Evolutionary conservation across 23 tunicate species (phyloP).

Genomic region (Halocynthia roretzi): DNA sequence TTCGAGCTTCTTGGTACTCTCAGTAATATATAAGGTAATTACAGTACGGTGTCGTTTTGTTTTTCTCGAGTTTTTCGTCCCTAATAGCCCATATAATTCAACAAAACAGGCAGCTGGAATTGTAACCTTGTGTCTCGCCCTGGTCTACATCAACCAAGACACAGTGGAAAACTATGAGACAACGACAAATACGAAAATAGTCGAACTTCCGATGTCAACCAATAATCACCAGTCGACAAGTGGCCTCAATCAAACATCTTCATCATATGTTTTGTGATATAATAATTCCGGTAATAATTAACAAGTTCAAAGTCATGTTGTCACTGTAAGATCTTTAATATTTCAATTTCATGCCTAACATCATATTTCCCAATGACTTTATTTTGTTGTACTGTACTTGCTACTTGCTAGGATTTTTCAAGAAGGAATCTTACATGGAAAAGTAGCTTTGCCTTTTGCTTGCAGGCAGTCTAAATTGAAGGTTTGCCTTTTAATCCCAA

Average conservation of each 20-base stretch:
- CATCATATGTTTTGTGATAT: neutral
- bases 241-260: conserved; percentile 1
- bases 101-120: conserved; percentile 60
- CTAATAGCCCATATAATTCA: neutral
- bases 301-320: too few species aligned
- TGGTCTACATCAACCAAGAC: conserved; percentile 21
- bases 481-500: neutral
- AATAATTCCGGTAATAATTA: too few species aligned
- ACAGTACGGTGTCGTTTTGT: neutral
- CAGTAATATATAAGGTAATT: conserved; percentile 74
- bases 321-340: too few species aligned
- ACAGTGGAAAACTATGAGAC: neutral
- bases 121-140: conserved; percentile 50
- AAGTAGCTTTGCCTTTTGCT: too few species aligned
- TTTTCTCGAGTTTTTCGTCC: conserved; percentile 5
- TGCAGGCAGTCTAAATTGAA: too few species aligned
- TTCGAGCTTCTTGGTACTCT: conserved; percentile 51
- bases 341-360: too few species aligned
- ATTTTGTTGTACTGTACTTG: too few species aligned
- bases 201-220: conserved; percentile 4
- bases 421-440: too few species aligned
- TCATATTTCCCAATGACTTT: too few species aligned
- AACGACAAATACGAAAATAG: neutral
- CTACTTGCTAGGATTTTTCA: too few species aligned
- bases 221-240: conserved; percentile 7